Base-by-base conservation (phyloP, 2,888 invertebrate species). In the Xestoiulus laeticollis region DNA sequence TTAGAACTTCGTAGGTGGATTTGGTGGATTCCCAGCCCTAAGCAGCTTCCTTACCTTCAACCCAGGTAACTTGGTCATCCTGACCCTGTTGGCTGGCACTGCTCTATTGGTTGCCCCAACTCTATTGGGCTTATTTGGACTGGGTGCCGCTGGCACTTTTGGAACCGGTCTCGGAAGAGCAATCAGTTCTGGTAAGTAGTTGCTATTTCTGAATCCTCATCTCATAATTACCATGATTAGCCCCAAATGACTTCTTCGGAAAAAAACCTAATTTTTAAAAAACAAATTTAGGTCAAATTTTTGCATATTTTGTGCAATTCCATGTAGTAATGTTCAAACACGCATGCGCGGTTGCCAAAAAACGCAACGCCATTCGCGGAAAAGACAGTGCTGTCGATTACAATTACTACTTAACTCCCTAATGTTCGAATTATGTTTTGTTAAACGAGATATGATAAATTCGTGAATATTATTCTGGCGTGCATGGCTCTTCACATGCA, bases 21-120 rank as follows among this genome's bases (percentile, higher is more conserved):
- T 87, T 14, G 87, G 87, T 82, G 87, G 87, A 10, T 30, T 78
- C n/a, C 33, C 87, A 33, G 44, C 84, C 33, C 84, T 87, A n/a
- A 87, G 87, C 84, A 87, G n/a, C 84, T 44, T 87, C 33, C 85
- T 87, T 4, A 26, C 85, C 14, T 85, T 87, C 33, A 87, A 87
- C 85, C 26, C 83, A 16, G 68, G 87, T 22, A 87, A 85, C 38
- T 19, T 87, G n/a, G 85, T 87, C 19, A 85, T 85, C 59, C 33
- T 87, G 1, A 38, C 33, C n/a, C 85, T 87, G n/a, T n/a, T 87
- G 85, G 87, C 87, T 68, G 87, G 87, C 43, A 33, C 68, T 22
- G 87, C 87, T 10, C 43, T 87, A 6, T 85, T 87, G 26, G 32
- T 87, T 38, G 87, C 87, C 32, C 87, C 87, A 1, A 59, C 87